Evolutionary conservation across 2,888 invertebrate species (phyloP).

Genomic region (Orthosia cruda): DNA sequence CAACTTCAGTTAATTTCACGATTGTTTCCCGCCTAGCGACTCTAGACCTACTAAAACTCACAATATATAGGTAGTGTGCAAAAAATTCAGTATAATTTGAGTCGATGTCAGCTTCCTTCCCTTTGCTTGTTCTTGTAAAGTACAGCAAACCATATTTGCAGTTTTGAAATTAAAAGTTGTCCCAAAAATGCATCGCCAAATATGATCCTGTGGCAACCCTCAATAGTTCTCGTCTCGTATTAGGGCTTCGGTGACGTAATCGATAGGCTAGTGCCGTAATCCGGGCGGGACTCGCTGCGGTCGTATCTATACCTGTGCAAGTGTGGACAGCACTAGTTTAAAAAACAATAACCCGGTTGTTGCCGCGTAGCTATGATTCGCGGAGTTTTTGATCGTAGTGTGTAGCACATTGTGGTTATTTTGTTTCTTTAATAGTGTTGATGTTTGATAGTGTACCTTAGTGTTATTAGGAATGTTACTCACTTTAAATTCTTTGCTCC

Average conservation of each 20-base stretch:
- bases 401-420: neutral
- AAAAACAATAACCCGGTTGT: conserved; percentile 32
- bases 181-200: neutral
- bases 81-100: neutral
- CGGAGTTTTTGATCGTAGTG: neutral
- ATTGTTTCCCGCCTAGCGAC: too few relatives aligned
- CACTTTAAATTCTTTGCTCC: too few relatives aligned
- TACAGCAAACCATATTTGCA: neutral
- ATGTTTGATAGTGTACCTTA: too few relatives aligned
- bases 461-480: neutral
- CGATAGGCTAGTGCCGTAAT: conserved; percentile 70
- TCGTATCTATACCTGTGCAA: conserved; percentile 46
- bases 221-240: conserved; percentile 57
- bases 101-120: neutral
- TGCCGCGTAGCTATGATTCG: conserved; percentile 13
- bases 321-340: conserved; percentile 45
- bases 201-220: conserved; percentile 47
- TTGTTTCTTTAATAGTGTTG: neutral
- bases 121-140: too few relatives aligned
- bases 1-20: too few relatives aligned
- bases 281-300: conserved; percentile 62
- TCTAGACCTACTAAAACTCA: too few relatives aligned
- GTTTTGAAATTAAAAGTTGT: neutral
- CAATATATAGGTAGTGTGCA: too few relatives aligned
- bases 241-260: conserved; percentile 72